Evolutionary conservation across 2,797 vertebrate genomes (phyloP).

Genomic region (Syndactyla subalaris): DNA sequence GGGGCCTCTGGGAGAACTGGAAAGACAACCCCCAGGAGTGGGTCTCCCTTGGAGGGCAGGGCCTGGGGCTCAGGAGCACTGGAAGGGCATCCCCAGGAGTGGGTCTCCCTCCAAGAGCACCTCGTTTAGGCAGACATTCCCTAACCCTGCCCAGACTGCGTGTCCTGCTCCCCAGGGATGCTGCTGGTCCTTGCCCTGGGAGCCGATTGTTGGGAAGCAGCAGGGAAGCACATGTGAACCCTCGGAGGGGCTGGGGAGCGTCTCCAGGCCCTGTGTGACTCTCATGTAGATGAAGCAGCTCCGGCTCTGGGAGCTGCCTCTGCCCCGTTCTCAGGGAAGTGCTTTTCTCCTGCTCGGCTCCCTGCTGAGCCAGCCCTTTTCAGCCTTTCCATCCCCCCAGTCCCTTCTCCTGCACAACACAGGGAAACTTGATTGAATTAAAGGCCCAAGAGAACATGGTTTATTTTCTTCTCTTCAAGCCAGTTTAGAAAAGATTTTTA

Average conservation of each 20-base stretch:
- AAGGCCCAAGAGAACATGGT: constrained; percentile 75
- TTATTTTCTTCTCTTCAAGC: constrained; percentile 78
- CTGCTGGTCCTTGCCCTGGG: constrained; percentile 62
- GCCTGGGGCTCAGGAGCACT: not conserved
- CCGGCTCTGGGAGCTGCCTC: constrained; percentile 84
- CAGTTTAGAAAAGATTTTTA: constrained; percentile 77
- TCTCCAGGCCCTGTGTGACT: constrained; percentile 89
- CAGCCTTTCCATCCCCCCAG: constrained; percentile 78
- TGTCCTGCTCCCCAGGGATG: constrained; percentile 61
- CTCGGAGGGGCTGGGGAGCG: constrained; percentile 69
- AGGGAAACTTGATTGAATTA: constrained; percentile 77
- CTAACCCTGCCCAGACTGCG: constrained; percentile 62
- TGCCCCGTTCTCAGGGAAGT: constrained; percentile 90
- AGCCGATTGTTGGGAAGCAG: constrained; percentile 78
- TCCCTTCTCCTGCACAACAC: constrained; percentile 76
- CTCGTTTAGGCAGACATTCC: constrained; percentile 51
- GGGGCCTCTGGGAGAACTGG: not conserved
- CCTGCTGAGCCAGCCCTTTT: constrained; percentile 93
- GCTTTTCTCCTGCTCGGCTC: constrained; percentile 88
- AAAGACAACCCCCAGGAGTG: not conserved
- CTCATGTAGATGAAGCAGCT: constrained; percentile 97
- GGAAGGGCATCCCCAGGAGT: not conserved
- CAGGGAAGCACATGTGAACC: constrained; percentile 79
- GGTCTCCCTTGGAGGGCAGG: not conserved
- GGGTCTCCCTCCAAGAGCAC: not conserved